Base-by-base conservation (phyloP, 1,140 invertebrate genomes). In the Halictus rubicundus region DNA sequence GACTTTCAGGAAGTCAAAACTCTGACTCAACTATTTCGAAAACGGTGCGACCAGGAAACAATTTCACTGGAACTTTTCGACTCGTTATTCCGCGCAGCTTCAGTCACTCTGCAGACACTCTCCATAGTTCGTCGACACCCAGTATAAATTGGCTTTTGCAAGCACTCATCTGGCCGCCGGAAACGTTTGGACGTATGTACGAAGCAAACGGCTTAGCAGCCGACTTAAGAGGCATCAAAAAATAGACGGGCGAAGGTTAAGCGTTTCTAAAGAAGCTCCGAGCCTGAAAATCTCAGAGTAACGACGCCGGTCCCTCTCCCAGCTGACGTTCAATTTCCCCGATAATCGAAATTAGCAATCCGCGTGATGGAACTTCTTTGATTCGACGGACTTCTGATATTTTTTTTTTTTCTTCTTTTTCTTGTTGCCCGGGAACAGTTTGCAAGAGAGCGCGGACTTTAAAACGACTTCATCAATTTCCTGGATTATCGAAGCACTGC, bases 231-330 rank as follows among this genome's bases (percentile, higher is more conserved):
- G 60, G 14, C 2, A 10, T n/a, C 14, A 19, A 74, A 64, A 64
- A 74, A 64, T 14, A 52, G n/a, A 42, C 25, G 14, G 21, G 12
- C 63, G 71, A 64, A 64, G n/a, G n/a, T 74, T 23, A 25, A 74
- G 60, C 25, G 61, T 63, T 21, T 32, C 42, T n/a, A n/a, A 57
- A 57, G 54, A 57, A 63, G 59, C 42, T 46, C 39, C 1, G 39
- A 19, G 10, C 4, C 10, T n/a, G 19, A 63, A 32, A 10, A 61
- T 46, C 25, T 32, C 39, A 16, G n/a, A 21, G 21, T 32, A 19
- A 4, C 9, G 57, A 60, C 14, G 6, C n/a, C 54, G 7, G 54
- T 9, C n/a, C n/a, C n/a, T 32, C 32, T 32, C 54, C 19, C 23
- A 32, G 42, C 42, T 74, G 49, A 54, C 63, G 21, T 65, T 32